Conservation (phyloP, 2,797 vertebrate species). For the Pampus argenteus region DNA sequence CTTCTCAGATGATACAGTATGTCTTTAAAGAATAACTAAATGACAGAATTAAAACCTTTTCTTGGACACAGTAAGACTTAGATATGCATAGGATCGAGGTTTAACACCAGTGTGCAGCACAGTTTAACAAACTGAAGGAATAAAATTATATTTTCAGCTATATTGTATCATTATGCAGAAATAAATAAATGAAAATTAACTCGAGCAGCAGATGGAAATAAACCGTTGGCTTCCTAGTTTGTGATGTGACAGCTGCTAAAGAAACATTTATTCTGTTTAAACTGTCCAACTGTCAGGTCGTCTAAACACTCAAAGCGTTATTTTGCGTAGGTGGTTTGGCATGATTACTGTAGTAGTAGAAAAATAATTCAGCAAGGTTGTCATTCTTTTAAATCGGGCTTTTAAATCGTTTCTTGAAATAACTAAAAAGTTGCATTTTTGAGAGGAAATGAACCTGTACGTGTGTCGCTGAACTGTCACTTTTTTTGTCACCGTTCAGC, state of each 20-base stretch:
- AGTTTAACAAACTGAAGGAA: not conserved
- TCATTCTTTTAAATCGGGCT: not conserved
- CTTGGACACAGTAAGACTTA: not conserved
- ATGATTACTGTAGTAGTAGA: not conserved
- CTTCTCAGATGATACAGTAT: constrained; percentile 6
- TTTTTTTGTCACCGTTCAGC: constrained; percentile 6
- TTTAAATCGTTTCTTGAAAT: constrained; percentile 1
- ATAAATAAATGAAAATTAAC: not conserved
- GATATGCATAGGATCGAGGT: not conserved
- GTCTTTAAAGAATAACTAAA: constrained; percentile 36
- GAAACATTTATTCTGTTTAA: not conserved
- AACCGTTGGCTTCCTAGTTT: not conserved
- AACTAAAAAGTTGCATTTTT: not conserved
- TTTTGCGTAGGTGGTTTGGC: not conserved
- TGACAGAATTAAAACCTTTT: constrained; percentile 12
- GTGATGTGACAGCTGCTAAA: not conserved
- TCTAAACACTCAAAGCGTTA: not conserved
- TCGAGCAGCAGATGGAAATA: not conserved
- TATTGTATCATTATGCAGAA: not conserved
- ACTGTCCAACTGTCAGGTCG: not conserved
- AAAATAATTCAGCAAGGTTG: not conserved
- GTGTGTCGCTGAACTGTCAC: constrained; percentile 2
- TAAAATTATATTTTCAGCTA: not conserved
- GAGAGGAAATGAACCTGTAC: not conserved
- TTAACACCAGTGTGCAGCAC: too few species aligned